Evolutionary conservation across 2,888 invertebrate genomes (phyloP), one percentile per base, ranked within the genome.

Genomic region (Strigamia maritima): DNA sequence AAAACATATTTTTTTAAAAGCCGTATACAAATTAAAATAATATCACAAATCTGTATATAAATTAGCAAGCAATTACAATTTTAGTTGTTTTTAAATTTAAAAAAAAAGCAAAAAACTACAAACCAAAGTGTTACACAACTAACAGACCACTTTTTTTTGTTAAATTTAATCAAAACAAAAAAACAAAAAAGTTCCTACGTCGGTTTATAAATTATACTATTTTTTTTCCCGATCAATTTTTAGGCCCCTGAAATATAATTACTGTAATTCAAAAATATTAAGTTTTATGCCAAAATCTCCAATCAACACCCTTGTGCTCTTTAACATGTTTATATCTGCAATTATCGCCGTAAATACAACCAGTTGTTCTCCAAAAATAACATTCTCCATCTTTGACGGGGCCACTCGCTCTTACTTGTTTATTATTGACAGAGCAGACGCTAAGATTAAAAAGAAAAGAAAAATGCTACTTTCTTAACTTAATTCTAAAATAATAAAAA

Each of bases 351-450:
- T 85, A 87, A 65, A 84, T 83, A 83, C 88, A 88, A 31, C 87
- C 87, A 14, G 87, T 87, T 14, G 87, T 87, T 76, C 88, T 83
- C 87, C 87, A 88, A 81, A 86, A 88, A 82, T 87, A 87, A 81
- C 88, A 88, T 82, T 87, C 88, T 81, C 86, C 85, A 26, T 86
- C 87, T 81, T 87, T 87, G 19, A 87, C 86, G 19, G 87, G 87
- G 1, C 87, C 87, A 8, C 60, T 60, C 60, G 60, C 60, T 60
- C 24, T 60, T 60, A 60, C 60, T 60, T 60, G 60, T 60, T 60
- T 60, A 60, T 60, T 60, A 60, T 60, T 60, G 60, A 60, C 60
- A 60, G 60, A 60, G 60, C n/a, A 60, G 22, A 60, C 60, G 60
- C 60, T 60, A 24, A 2, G 60, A 22, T 22, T 60, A 3, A 19